Base-by-base conservation (phyloP, 2,797 vertebrate species). In the Steatocranus sp. region DNA sequence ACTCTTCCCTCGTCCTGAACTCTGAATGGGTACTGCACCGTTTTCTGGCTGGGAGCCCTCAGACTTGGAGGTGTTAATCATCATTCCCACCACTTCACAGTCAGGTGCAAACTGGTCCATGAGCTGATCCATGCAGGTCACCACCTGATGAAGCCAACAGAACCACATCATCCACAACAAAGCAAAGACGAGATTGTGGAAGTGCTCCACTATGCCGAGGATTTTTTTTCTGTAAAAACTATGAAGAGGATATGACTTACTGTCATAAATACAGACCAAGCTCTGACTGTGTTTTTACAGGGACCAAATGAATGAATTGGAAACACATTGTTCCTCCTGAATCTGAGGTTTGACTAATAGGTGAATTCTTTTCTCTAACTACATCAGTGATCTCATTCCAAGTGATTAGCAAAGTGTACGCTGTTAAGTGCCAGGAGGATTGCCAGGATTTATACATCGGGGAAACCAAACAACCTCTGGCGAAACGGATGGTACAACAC, bases 401-500 rank as follows among this genome's bases (percentile, higher is more conserved):
- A 23, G 50, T 25, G 50, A 53, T 53, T 25, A 25, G 50, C 2
- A 27, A 27, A 27, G 15, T 56, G 25, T 17, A 56, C 0, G 3
- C 50, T 53, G 50, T 53, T 53, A 53, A 23, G 49, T 50, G 49
- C 3, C 49, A 50, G 49, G 0, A 23, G n/a, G n/a, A 51, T 23
- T 51, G 49, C 11, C 49, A 51, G 49, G 49, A 51, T 51, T 51
- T 51, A 51, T 2, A 51, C 49, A 51, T 23, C 0, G n/a, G 49
- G 49, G 6, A 23, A 51, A 51, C 49, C 49, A 51, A 51, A 23
- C 49, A 51, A 51, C 6, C 49, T 23, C n/a, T 23, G n/a, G 0
- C 0, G 11, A 51, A 23, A 0, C 1, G 0, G 49, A 51, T 51
- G 11, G 49, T 9, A 51, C 49, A 23, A 23, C 0, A 50, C 49